Conservation (phyloP, 2,113 vertebrate species). For the Malurus alboscapulatus region DNA sequence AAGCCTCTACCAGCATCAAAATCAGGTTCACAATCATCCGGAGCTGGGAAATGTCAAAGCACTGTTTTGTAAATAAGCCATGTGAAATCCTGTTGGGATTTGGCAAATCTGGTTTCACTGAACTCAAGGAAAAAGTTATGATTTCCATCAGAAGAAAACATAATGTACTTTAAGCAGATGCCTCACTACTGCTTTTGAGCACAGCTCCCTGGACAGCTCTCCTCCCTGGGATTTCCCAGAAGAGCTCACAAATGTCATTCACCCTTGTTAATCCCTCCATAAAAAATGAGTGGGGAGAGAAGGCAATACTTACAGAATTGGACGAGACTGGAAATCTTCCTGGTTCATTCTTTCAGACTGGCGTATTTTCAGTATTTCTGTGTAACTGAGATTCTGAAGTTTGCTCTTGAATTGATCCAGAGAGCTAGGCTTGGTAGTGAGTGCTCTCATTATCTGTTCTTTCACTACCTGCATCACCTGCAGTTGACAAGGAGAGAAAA, state of each 20-base stretch:
- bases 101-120: neutral
- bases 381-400: slow-evolving; percentile 98
- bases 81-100: neutral
- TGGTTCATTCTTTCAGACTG: slow-evolving; percentile 99
- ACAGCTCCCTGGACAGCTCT: neutral
- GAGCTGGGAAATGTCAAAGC: slow-evolving; percentile 8
- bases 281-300: neutral
- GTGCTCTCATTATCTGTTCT: slow-evolving; percentile 98
- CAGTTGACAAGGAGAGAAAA: slow-evolving; percentile 26
- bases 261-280: neutral
- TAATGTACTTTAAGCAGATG: neutral
- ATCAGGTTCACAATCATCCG: neutral
- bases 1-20: neutral
- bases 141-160: slow-evolving; percentile 17
- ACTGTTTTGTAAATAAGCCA: neutral
- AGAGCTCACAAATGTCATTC: neutral
- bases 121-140: neutral
- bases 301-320: slow-evolving; percentile 88
- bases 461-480: slow-evolving; percentile 99
- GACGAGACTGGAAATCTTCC: slow-evolving; percentile 98
- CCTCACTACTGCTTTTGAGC: neutral
- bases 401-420: slow-evolving; percentile 99
- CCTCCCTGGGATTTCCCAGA: neutral
- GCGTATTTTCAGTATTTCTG: slow-evolving; percentile 98
- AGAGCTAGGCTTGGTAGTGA: slow-evolving; percentile 97